phyloP scores from a whole-genome alignment of 1,140 invertebrate species.

The Zaprionus vittiger region DNA sequence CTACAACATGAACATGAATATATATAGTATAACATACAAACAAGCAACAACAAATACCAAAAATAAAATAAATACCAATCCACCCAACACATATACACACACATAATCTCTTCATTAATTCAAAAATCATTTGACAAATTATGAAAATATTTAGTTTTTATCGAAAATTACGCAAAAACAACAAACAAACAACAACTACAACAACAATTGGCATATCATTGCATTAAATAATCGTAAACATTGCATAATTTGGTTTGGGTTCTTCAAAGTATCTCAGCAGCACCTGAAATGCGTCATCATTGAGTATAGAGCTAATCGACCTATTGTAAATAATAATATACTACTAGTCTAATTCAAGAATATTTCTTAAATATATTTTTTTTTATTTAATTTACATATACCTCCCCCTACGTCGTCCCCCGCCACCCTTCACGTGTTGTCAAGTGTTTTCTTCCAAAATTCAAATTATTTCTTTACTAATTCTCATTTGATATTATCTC shows the following conservation, averaged over 20 bases:
- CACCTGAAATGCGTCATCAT: slow-evolving; percentile 43
- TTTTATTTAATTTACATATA: slow-evolving; percentile 32
- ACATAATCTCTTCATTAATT: slow-evolving; percentile 39
- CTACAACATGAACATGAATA: slow-evolving; percentile 24
- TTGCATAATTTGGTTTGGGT: slow-evolving; percentile 77
- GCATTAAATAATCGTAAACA: slow-evolving; percentile 50
- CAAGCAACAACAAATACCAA: slow-evolving; percentile 7
- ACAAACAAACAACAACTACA: slow-evolving; percentile 37
- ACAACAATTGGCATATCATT: slow-evolving; percentile 56
- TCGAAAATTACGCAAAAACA: slow-evolving; percentile 9
- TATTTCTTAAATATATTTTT: slow-evolving; percentile 33
- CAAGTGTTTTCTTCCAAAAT: slow-evolving; percentile 35
- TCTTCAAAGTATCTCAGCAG: slow-evolving; percentile 51
- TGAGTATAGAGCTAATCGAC: slow-evolving; percentile 36
- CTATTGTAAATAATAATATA: slow-evolving; percentile 66
- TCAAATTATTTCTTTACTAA: slow-evolving; percentile 35
- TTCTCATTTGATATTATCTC: slow-evolving; percentile 20
- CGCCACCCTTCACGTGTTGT: slow-evolving; percentile 42
- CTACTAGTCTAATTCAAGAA: slow-evolving; percentile 29
- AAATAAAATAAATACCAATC: slow-evolving; percentile 25
- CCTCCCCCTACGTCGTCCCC: neutral
- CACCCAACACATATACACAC: slow-evolving; percentile 39
- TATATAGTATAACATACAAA: slow-evolving; percentile 27
- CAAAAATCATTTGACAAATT: slow-evolving; percentile 31
- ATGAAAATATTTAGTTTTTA: slow-evolving; percentile 17